Conservation (phyloP, 2,797 vertebrate genomes). For the Crypturellus tataupa region DNA sequence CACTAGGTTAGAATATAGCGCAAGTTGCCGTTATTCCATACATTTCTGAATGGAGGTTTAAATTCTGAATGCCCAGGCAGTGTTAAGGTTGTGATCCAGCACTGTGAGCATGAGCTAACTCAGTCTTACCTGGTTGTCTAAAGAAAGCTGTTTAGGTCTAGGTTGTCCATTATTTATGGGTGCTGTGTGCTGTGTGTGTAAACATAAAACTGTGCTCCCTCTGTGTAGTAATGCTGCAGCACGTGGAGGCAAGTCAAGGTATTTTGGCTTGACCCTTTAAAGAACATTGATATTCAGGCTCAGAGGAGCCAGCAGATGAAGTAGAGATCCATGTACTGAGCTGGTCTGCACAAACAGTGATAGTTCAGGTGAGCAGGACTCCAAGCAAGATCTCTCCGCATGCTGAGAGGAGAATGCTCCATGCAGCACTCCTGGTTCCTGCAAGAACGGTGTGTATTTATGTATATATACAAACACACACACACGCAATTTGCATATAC, state of each 20-base stretch:
- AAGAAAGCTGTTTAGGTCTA: not conserved
- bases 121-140: not conserved
- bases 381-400: rapidly evolving
- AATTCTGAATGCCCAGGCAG: rapidly evolving
- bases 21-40: not conserved
- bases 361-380: not conserved
- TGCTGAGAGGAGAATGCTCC: not conserved
- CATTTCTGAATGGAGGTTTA: not conserved
- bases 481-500: not conserved
- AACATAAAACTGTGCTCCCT: not conserved
- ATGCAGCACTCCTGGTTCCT: rapidly evolving
- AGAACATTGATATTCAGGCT: not conserved
- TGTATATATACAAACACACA: not conserved
- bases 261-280: conserved; percentile 12
- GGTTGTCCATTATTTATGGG: not conserved
- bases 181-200: not conserved
- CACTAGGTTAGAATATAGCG: not conserved
- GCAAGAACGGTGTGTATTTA: rapidly evolving
- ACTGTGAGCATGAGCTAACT: not conserved
- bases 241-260: not conserved
- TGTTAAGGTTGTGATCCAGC: not conserved
- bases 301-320: not conserved
- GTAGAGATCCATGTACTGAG: not conserved
- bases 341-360: not conserved
- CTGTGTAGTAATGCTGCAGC: not conserved